Conservation (phyloP, 2,797 vertebrate genomes). For the Melanotaenia maccullochi region DNA sequence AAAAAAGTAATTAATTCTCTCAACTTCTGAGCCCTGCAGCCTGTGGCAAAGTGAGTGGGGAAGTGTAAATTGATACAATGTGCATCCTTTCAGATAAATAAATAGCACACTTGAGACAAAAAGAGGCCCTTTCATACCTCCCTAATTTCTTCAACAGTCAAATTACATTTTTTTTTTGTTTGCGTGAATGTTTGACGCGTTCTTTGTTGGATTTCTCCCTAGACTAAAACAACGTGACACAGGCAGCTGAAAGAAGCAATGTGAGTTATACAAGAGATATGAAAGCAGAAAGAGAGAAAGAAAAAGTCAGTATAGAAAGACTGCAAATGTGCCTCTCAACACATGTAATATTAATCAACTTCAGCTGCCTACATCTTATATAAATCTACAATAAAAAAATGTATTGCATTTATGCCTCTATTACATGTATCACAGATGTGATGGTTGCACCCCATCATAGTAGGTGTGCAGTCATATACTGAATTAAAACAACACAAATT, state of each 20-base stretch:
- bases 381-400: background rate
- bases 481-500: conserved; percentile 50
- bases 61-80: conserved; percentile 92
- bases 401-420: background rate
- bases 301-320: conserved; percentile 8
- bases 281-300: conserved; percentile 16
- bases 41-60: conserved; percentile 87
- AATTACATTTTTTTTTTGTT: conserved; percentile 79
- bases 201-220: conserved; percentile 76
- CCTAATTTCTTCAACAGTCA: conserved; percentile 83
- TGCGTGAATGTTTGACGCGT: conserved; percentile 77
- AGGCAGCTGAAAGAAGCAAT: conserved; percentile 39
- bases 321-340: conserved; percentile 6
- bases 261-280: conserved; percentile 17
- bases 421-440: too few relatives aligned
- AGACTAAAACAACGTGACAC: conserved; percentile 58
- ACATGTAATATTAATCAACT: conserved; percentile 10
- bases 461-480: conserved; percentile 5
- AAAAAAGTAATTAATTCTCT: conserved; percentile 99
- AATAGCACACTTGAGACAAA: conserved; percentile 81
- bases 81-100: conserved; percentile 99
- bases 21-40: conserved; percentile 93
- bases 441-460: conserved; percentile 19
- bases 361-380: background rate
- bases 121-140: conserved; percentile 77